Evolutionary conservation across 1,140 invertebrate species (phyloP), one percentile per base, ranked within the genome.

Genomic region (Drosophila triauraria): DNA sequence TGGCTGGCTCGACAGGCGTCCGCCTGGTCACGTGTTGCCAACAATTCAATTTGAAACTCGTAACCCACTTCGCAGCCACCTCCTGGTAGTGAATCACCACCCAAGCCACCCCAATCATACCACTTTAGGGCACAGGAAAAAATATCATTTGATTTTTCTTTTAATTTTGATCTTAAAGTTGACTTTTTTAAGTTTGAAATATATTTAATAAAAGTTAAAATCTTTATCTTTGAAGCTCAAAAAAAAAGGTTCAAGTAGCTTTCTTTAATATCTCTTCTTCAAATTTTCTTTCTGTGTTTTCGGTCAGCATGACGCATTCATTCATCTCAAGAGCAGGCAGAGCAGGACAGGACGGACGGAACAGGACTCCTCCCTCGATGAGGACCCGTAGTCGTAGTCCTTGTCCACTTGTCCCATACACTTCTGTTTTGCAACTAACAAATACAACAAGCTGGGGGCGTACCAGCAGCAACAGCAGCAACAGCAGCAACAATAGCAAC

Each of bases 41-140:
- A 81, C 84, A 88, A 88, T 88, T 88, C 80, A 88, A 88, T 88
- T 88, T 84, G 69, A 90, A 76, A 78, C 79, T 72, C 68, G 70
- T 74, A 74, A 60, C 53, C 65, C 65, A 69, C 60, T 65, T 50
- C 40, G 47, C 78, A 63, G 42, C 30, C 35, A 13, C 32, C 23
- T 48, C 25, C 54, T 35, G 1, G 15, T 32, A 17, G 35, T 8
- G 30, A 15, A 46, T 48, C 53, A 51, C 23, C 38, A 32, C 17
- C 40, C 32, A 47, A 53, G 17, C 17, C 63, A 40, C 54, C 62
- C 47, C 9, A 42, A 54, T 38, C 10, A 53, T 4, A n/a, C 63
- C 63, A 67, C 53, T 63, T 20, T 6, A 56, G 25, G 2, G 35
- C 38, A 56, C 17, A n/a, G 53, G 3, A 25, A 56, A 6, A 23